Conservation (phyloP, 2,113 vertebrate genomes). For the Sciurus niger region DNA sequence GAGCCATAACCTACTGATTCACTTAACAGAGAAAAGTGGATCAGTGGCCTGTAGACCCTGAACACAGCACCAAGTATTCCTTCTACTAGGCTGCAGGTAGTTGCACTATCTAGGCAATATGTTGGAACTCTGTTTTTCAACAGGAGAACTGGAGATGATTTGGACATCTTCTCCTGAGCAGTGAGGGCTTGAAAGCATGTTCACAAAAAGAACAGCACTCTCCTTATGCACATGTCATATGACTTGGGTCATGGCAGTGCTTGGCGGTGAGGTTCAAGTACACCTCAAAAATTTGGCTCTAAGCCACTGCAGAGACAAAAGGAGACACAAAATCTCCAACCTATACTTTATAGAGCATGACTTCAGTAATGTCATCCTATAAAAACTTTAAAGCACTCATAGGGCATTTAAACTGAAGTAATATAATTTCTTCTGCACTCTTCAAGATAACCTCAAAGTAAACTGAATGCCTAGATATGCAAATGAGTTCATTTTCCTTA, state of each 20-base stretch:
- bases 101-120: not conserved
- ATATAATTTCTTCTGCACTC: not conserved
- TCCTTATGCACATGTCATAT: not conserved
- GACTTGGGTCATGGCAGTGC: not conserved
- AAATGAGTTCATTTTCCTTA: conserved; percentile 11
- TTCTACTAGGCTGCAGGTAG: not conserved
- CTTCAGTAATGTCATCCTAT: not conserved
- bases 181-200: not conserved
- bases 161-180: not conserved
- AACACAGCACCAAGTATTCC: not conserved
- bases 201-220: not conserved
- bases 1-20: not conserved
- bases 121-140: not conserved
- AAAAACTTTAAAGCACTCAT: not conserved
- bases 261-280: not conserved
- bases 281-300: not conserved
- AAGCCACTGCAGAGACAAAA: not conserved
- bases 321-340: not conserved
- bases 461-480: not conserved
- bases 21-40: not conserved
- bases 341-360: not conserved
- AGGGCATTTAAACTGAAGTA: not conserved
- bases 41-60: not conserved
- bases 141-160: not conserved
- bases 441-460: not conserved